Evolutionary conservation across 2,797 vertebrate species (phyloP), one percentile per base, ranked within the genome.

Genomic region (Girardinus metallicus): DNA sequence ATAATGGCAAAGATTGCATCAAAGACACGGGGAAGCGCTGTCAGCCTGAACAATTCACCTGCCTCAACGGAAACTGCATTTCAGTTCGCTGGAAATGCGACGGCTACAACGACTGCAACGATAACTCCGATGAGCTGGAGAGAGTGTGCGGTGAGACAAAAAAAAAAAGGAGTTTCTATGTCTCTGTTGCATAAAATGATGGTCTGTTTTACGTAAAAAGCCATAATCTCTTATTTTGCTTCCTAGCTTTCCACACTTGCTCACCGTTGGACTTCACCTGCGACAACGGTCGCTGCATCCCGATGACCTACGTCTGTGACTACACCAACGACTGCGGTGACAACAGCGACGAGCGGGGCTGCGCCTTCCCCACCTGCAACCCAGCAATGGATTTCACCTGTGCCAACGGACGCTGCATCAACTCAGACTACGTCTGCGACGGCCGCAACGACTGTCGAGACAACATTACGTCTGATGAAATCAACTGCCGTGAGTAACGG

Each of bases 261-360:
- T 95, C 91, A 57, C 86, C 96, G 0, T 94, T 90, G 55, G 95
- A 97, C 80, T 99, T 98, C 86, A 98, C 97, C 62, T 99, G 98
- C 71, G 94, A 94, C 89, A 98, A 96, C 0, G 97, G 97, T 9
- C 96, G 96, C 16, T 99, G 98, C 0, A 89, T 98, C 3, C 95
- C 89, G 0, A 92, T 98, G 23, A 79, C 85, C 78, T 97, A 97
- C 77, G 92, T 92, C 73, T 99, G 98, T 2, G 97, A 99, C 90
- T 96, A 97, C 94, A 96, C 96, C 36, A 91, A 99, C 1, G 97
- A 99, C 94, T 99, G 98, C 53, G 96, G 96, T 0, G 98, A 99
- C 92, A 96, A 96, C 93, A 99, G 97, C 0, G 98, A 99, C 0
- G 98, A 99, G 86, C 88, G 26, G 6, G 96, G 94, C 31, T 99